Base-by-base conservation (phyloP, 2,113 vertebrate genomes). In the Notothenia coriiceps region DNA sequence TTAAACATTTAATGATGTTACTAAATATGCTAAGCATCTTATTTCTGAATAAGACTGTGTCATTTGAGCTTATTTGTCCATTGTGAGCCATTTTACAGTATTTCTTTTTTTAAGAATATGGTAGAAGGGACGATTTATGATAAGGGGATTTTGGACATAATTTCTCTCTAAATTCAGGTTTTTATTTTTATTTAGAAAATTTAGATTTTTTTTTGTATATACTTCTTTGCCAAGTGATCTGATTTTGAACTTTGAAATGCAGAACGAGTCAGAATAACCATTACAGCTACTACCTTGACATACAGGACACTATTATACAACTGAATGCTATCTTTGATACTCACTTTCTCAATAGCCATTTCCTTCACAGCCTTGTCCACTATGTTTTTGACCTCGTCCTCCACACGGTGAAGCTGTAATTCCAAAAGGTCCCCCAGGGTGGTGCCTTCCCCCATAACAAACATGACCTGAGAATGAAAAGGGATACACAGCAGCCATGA, bases 321-420 rank as follows among this genome's bases (percentile, higher is more conserved):
- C 6, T n/a, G 11, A 9, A 49, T 25, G 4, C 6, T 77, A 3
- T 77, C 13, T 5, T 9, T 25, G 20, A 17, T 1, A 47, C 81
- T 52, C 60, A 94, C 94, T 87, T 94, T 96, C 88, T 95, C 92
- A 62, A 95, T 94, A 69, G 91, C 87, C 93, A 91, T 95, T 93
- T 96, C 93, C 91, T 95, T 95, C 62, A 94, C 93, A 29, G 92
- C 93, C 91, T 96, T 94, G 90, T 95, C 93, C 78, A 96, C 90
- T 51, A 96, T 96, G 77, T 89, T 91, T 84, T 95, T 94, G 51
- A 96, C 92, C 89, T 96, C 95, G n/a, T 95, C 95, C 88, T 96
- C 93, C 11, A 96, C 91, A 46, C 91, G 93, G 49, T 94, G 92
- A 64, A 95, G 93, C 17, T 96, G 94, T 71, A 96, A 87, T 86